Evolutionary conservation across 2,888 invertebrate species (phyloP).

Genomic region (Ophion slaviceki): DNA sequence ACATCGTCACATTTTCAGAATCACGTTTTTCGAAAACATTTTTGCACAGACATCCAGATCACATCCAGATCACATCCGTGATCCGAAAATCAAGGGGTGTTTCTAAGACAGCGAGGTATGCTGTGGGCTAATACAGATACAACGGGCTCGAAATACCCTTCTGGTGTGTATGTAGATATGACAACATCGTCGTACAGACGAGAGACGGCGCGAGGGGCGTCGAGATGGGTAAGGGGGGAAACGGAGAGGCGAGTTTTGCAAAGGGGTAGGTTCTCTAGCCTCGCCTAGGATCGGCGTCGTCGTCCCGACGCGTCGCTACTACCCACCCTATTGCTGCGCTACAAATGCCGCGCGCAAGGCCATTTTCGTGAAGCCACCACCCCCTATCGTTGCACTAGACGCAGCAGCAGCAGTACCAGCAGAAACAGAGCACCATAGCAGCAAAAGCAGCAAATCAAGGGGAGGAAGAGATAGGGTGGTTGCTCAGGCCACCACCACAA

Average conservation of each 20-base stretch:
- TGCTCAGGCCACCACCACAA: slow-evolving; percentile 53
- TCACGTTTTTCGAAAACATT: not conserved
- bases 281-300: slow-evolving; percentile 68
- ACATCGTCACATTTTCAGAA: too few species aligned
- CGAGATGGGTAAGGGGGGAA: not conserved
- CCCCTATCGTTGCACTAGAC: slow-evolving; percentile 85
- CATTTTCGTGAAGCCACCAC: slow-evolving; percentile 75
- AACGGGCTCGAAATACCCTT: not conserved
- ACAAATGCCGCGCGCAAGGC: slow-evolving; percentile 78
- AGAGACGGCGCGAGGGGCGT: slow-evolving; percentile 1
- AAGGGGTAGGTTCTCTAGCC: slow-evolving; percentile 57
- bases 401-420: slow-evolving; percentile 80
- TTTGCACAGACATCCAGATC: not conserved
- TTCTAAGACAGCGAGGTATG: not conserved
- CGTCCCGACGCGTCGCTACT: slow-evolving; percentile 58
- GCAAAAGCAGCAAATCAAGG: slow-evolving; percentile 35
- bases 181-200: slow-evolving; percentile 52
- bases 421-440: slow-evolving; percentile 43
- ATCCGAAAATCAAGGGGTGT: not conserved
- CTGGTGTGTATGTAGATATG: not conserved
- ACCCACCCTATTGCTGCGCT: slow-evolving; percentile 68
- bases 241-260: slow-evolving; percentile 4
- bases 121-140: not conserved
- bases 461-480: slow-evolving; percentile 51
- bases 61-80: too few species aligned